Base-by-base conservation (phyloP, 2,888 invertebrate genomes). In the Acrobasis consociella region DNA sequence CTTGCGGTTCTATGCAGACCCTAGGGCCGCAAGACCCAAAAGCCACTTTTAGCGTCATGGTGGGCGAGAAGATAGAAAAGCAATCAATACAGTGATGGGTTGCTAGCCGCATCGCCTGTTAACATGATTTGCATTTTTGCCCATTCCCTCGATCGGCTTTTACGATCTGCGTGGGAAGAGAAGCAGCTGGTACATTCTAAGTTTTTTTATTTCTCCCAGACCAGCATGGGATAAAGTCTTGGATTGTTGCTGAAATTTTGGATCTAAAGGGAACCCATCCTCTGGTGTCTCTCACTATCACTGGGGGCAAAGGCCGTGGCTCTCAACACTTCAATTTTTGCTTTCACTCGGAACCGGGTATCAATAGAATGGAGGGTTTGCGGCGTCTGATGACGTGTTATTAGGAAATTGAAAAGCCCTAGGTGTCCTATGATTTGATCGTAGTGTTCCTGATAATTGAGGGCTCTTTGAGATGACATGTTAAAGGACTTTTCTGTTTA, bases 321-420 rank as follows among this genome's bases (percentile, higher is more conserved):
- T 55, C 16, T 55, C 55, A 39, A 55, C 55, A 56, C 42, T 56
- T 56, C 17, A 42, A 56, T 42, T 56, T 56, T 56, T 56, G 56
- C 56, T 56, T 56, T 56, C 56, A 56, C 56, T 56, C 39, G 5
- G 56, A 56, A 42, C 42, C 17, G 15, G 16, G 56, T 46, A 22
- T 56, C 56, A 56, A 56, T 56, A 56, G 56, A 56, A 56, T 56
- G 56, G 10, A 56, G 56, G 56, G 56, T 56, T 42, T 56, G 55
- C 38, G 56, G 17, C 56, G 42, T 46, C 17, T 17, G 56, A 56
- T 56, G 56, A 46, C 22, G 56, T 56, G 56, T 56, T 56, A 56
- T 56, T 56, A 56, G 42, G 13, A 56, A 56, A 56, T 56, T 56
- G 56, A 56, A 56, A 17, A 15, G 56, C 42, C 46, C 11, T 42